Base-by-base conservation (phyloP, 35 echinoderm and acorn worm genomes). In the Lytechinus variegatus region DNA sequence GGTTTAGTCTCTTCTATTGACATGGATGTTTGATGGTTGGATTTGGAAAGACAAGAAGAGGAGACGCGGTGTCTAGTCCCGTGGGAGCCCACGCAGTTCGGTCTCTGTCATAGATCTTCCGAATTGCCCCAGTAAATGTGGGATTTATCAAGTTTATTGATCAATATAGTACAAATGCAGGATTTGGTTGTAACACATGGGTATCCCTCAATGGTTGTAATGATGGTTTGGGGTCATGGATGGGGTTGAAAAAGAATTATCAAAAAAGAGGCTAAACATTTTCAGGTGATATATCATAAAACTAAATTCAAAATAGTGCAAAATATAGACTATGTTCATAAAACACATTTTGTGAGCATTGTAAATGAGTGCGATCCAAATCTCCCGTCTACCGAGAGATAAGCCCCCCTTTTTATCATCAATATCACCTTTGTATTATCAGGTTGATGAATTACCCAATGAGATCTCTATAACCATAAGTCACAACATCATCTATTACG, bases 41-140 rank as follows among this genome's bases (percentile, higher is more conserved):
- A 52, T 16, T 90, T 9, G 11, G 28, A 90, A 52, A 90, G 88
- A 54, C 52, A 44, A 90, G 29, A 90, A 44, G 14, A 93, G 55
- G 11, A 57, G 92, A 93, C 92, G 56, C 5, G 27, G 53, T 53
- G 92, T 93, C 92, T 93, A 93, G 92, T 57, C 92, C 55, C n/a
- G 4, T 14, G 27, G 92, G 92, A 93, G 92, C 92, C 92, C 66
- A 24, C 3, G 66, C 66, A 19, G 66, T 16, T 79, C 19, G 13
- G 9, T 11, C 55, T 9, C 55, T 56, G 55, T 56, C 33, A 60
- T 60, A 19, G 61, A 79, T 79, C 66, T 79, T 3, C 56, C 5
- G 13, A 44, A 9, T 13, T 2, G 9, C 56, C n/a, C 66, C 66
- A 24, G 66, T 19, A 24, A 24, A 7, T 79, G 66, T 79, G 19